Evolutionary conservation across 2,797 vertebrate genomes (phyloP).

Genomic region (Triplophysa yarkandensis): DNA sequence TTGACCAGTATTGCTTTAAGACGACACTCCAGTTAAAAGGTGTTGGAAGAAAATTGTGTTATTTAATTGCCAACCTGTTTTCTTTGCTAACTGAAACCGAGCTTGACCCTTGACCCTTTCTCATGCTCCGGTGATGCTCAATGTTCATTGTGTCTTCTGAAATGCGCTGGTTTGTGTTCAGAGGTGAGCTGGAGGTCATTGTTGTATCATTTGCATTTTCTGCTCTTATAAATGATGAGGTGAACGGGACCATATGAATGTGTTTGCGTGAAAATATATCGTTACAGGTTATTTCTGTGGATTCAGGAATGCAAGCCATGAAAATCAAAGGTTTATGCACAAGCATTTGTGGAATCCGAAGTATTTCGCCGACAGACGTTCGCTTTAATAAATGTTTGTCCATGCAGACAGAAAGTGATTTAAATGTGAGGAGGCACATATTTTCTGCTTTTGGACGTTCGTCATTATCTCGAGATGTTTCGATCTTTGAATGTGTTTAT

Average conservation of each 20-base stretch:
- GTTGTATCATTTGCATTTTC: not conserved
- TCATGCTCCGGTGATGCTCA: not conserved
- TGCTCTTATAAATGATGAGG: not conserved
- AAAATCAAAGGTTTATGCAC: constrained; percentile 44
- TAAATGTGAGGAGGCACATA: constrained; percentile 14
- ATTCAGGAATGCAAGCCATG: constrained; percentile 15
- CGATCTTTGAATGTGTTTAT: not conserved
- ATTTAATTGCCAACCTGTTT: not conserved
- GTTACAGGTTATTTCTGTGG: not conserved
- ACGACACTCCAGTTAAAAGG: not conserved
- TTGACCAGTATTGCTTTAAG: not conserved
- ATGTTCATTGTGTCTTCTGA: not conserved
- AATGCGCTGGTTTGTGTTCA: not conserved
- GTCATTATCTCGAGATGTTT: not conserved
- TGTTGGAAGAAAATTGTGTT: not conserved
- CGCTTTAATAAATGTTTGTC: constrained; percentile 4
- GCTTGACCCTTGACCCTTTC: not conserved
- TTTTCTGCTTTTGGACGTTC: not conserved
- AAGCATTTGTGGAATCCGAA: constrained; percentile 59
- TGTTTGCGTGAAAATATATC: not conserved
- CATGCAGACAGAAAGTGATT: constrained; percentile 30
- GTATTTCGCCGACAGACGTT: constrained; percentile 49
- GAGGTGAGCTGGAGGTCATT: not conserved
- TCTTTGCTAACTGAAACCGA: not conserved
- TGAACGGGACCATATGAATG: not conserved